These are phyloP conservation scores for Penaeus vannamei DNA, from an alignment of 1,140 invertebrate species.

Conservation along the genomic window DNA sequence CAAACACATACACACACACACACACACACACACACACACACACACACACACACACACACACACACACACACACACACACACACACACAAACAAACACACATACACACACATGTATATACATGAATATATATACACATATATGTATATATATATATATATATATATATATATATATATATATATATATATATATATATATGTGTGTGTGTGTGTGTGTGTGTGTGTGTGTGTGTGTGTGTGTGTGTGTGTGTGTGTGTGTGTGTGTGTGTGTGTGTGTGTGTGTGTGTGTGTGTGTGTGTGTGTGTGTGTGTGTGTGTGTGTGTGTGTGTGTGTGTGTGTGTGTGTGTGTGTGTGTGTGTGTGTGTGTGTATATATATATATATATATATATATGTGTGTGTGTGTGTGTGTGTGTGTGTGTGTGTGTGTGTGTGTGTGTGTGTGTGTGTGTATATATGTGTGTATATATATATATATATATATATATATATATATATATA, in stretches of 20 bases:
- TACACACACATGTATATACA: neutral
- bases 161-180: conserved; percentile 19
- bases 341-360: neutral
- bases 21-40: neutral
- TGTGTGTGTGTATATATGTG: too few relatives aligned
- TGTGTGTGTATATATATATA: too few relatives aligned
- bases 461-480: too few relatives aligned
- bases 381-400: too few relatives aligned
- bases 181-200: conserved; percentile 1
- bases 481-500: too few relatives aligned
- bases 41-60: neutral
- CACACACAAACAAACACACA: neutral
- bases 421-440: too few relatives aligned
- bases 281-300: neutral
- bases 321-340: neutral
- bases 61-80: neutral
- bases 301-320: neutral
- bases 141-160: conserved; percentile 21
- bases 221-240: neutral
- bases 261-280: too few relatives aligned
- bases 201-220: neutral
- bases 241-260: neutral
- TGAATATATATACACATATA: neutral
- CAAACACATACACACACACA: neutral
- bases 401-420: too few relatives aligned